Conservation (phyloP, 2,888 invertebrate genomes). For the Biston stratarius region DNA sequence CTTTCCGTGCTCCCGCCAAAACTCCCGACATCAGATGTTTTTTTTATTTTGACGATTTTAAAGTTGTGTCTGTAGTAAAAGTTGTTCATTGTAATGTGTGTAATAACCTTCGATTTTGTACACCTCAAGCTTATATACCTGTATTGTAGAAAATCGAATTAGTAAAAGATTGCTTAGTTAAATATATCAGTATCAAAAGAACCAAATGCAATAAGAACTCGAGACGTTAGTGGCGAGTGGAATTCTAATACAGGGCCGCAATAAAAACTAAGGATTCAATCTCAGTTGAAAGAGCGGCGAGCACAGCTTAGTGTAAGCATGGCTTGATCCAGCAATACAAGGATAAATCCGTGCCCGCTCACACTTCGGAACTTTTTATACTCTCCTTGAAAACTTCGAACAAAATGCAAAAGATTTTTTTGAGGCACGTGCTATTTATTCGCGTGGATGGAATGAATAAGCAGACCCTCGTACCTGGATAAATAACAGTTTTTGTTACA, state of each 20-base stretch:
- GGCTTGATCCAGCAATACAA: constrained; percentile 63
- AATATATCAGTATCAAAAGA: constrained; percentile 41
- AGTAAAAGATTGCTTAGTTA: constrained; percentile 29
- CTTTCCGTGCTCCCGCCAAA: too few species aligned
- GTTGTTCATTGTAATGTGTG: too few species aligned
- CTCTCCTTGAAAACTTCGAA: constrained; percentile 51
- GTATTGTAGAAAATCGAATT: constrained; percentile 28
- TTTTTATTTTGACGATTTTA: too few species aligned
- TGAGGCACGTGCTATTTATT: constrained; percentile 51
- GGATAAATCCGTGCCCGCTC: constrained; percentile 56
- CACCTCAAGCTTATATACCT: not conserved
- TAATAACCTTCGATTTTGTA: too few species aligned
- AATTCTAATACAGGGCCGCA: constrained; percentile 53
- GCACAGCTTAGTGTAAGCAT: constrained; percentile 57
- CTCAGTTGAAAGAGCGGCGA: constrained; percentile 50
- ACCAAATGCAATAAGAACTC: constrained; percentile 39
- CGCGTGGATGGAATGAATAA: constrained; percentile 56
- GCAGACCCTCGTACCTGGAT: constrained; percentile 40
- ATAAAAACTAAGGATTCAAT: constrained; percentile 69
- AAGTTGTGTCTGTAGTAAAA: too few species aligned
- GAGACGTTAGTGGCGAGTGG: constrained; percentile 40
- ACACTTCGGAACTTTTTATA: constrained; percentile 56
- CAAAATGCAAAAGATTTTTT: constrained; percentile 56
- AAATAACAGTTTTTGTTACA: constrained; percentile 47
- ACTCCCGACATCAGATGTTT: too few species aligned